Evolutionary conservation across 1,140 invertebrate genomes (phyloP), one percentile per base, ranked within the genome.

Genomic region (Phymastichus coffea): DNA sequence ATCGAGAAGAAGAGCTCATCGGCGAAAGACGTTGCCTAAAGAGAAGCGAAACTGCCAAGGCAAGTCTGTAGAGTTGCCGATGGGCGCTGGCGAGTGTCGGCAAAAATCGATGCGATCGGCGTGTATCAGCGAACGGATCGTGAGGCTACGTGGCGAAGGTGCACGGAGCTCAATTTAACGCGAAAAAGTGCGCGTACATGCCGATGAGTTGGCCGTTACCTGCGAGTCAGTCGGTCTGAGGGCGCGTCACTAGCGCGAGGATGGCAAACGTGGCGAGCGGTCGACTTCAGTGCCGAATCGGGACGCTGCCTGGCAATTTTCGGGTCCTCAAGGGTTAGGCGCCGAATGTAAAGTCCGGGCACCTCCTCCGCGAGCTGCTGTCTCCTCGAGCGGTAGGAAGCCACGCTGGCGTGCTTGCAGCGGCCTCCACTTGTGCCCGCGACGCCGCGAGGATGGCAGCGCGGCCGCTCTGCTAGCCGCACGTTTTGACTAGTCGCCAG

Each of bases 321-420:
- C 35, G 75, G 75, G 66, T 76, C 74, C 65, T 77, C 74, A 37
- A 77, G 73, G 35, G 73, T 77, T 12, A 77, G 69, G 43, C 75
- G 73, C 61, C 75, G 70, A 70, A 77, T 77, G 55, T 74, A 75
- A 28, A 77, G 72, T 59, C 75, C 75, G 48, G 75, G 75, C 64
- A 77, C 74, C 66, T 77, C 75, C 67, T 77, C 74, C 64, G 63
- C 71, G 46, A 75, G 61, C 61, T 71, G 71, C 69, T 70, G 68
- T 69, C 73, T 71, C 60, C 70, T 66, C 28, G 57, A 19, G 3
- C 15, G 33, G 65, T 68, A 69, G 53, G 72, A 71, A 73, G 71
- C 72, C 72, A 74, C 71, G 63, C 63, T 70, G 69, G 66, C 7
- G n/a, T n/a, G n/a, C n/a, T n/a, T n/a, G n/a, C n/a, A n/a, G n/a